Evolutionary conservation across 1,140 invertebrate genomes (phyloP).

Genomic region (Nilaparvata lugens): DNA sequence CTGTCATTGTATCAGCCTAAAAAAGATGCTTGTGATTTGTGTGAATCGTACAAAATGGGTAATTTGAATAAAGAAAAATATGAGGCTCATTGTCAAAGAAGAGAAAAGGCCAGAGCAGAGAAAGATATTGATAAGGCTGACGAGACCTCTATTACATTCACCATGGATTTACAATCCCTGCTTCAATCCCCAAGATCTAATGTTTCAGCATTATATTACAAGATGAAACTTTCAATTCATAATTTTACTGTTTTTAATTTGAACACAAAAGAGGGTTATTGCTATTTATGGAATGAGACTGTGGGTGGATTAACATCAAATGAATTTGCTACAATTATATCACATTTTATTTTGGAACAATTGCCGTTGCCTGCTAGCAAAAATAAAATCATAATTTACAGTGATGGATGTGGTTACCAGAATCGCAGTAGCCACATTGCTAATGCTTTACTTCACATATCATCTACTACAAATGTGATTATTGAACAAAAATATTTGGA

Average conservation of each 20-base stretch:
- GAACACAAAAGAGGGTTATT: slow-evolving; percentile 24
- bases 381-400: slow-evolving; percentile 27
- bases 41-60: slow-evolving; percentile 26
- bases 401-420: slow-evolving; percentile 32
- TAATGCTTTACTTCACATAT: slow-evolving; percentile 30
- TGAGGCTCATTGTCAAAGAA: slow-evolving; percentile 24
- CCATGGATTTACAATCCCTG: slow-evolving; percentile 30
- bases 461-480: slow-evolving; percentile 22
- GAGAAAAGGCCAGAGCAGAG: slow-evolving; percentile 21
- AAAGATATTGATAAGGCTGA: slow-evolving; percentile 25
- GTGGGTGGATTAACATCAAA: slow-evolving; percentile 27
- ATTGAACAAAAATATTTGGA: slow-evolving; percentile 36
- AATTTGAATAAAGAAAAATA: slow-evolving; percentile 29
- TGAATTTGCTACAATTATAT: slow-evolving; percentile 26
- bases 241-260: slow-evolving; percentile 33
- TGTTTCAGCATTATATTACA: slow-evolving; percentile 17
- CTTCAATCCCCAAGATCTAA: slow-evolving; percentile 26
- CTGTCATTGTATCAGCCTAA: slow-evolving; percentile 29
- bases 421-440: slow-evolving; percentile 31
- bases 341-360: slow-evolving; percentile 10
- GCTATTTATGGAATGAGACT: slow-evolving; percentile 32
- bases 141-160: slow-evolving; percentile 14
- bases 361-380: slow-evolving; percentile 3
- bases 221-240: slow-evolving; percentile 32
- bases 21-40: slow-evolving; percentile 35